phyloP scores from a whole-genome alignment of 2,113 vertebrate species.

The Rhynchomys soricoides region DNA sequence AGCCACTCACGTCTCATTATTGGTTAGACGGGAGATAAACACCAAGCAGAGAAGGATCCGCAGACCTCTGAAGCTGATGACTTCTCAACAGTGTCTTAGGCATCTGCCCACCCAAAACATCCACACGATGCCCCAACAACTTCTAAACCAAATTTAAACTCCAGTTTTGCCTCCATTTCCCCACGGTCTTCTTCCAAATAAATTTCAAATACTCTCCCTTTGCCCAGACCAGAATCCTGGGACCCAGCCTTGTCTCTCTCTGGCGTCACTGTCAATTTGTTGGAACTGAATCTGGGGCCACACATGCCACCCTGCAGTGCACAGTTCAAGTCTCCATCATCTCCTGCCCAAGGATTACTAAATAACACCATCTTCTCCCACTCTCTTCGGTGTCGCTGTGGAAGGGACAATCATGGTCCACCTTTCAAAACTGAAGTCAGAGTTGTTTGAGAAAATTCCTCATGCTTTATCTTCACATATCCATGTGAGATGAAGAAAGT shows the following conservation, averaged over 20 bases:
- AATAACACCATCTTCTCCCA: rapidly evolving
- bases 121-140: neutral
- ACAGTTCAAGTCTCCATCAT: rapidly evolving
- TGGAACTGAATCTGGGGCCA: neutral
- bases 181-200: neutral
- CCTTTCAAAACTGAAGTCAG: neutral
- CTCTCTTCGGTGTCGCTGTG: neutral
- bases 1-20: neutral
- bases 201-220: neutral
- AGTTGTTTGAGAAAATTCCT: neutral
- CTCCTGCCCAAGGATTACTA: neutral
- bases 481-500: neutral
- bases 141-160: neutral
- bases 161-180: neutral
- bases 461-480: neutral
- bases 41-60: neutral
- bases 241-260: neutral
- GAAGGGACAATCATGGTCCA: neutral
- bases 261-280: no score
- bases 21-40: neutral
- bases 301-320: neutral
- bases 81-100: neutral
- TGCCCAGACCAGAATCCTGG: neutral
- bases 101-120: no score
- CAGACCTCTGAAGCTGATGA: neutral